Base-by-base conservation (phyloP, 1,140 invertebrate species). In the Charaxes varanes region DNA sequence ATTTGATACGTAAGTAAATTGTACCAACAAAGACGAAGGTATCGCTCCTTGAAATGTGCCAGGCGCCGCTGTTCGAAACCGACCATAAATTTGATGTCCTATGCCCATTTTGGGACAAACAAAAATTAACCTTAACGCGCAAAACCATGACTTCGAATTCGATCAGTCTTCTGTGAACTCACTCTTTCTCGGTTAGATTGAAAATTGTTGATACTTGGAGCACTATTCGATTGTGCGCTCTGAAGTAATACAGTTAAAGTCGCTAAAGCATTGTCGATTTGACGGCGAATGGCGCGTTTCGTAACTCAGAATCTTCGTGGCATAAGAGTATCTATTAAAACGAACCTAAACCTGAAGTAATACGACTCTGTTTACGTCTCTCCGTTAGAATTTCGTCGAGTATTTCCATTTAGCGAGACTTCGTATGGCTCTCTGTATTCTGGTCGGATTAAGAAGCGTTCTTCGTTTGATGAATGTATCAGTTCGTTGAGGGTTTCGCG, bases 51-150 rank as follows among this genome's bases (percentile, higher is more conserved):
- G 62, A 64, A 73, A 70, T 59, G 66, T 70, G 58, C 41, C 58
- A 54, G 57, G 61, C 62, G 62, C 63, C 57, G 54, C 55, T 53
- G 64, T 62, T 59, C 61, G 64, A 68, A 62, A 66, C 53, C 53
- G 52, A 45, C 59, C 53, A 59, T 71, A 69, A 71, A 66, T 77
- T 77, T 73, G 68, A 70, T 71, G 65, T 72, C 61, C 63, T 59
- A 59, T 64, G 46, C 30, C 41, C 47, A 27, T 40, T 36, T n/a
- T 30, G 33, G 22, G 36, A 41, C 62, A 67, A 56, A 61, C 62
- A 62, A 74, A 72, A 69, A 53, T 60, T 60, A 59, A 57, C 60
- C 70, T 67, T 77, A 64, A 64, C 44, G 43, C 56, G 41, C 58
- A 54, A 48, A 40, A 23, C 22, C 50, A 70, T 53, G 62, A 50